A percentile compares a stretch with the other conserved stretches of the same genome.
phyloP scores from a whole-genome alignment of 2,113 vertebrate genomes.

The Semicossyphus pulcher region DNA sequence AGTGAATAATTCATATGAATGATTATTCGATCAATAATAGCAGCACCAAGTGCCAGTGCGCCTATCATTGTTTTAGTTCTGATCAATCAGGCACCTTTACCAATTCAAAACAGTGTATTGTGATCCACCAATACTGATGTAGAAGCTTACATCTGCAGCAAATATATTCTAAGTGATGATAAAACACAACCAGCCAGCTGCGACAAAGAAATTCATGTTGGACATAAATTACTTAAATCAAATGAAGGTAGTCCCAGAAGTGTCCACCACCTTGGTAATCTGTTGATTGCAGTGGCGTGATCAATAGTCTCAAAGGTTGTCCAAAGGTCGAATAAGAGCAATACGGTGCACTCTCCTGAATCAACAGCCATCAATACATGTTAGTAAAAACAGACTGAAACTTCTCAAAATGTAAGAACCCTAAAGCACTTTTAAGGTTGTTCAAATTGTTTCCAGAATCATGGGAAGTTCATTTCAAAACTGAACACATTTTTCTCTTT shows the following conservation, averaged over 20 bases:
- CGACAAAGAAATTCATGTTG: too few relatives aligned
- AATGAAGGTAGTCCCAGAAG: neutral
- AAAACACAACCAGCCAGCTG: too few relatives aligned
- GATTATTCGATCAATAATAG: too few relatives aligned
- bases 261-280: neutral
- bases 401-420: neutral
- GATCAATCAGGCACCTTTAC: too few relatives aligned
- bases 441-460: neutral
- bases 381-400: neutral
- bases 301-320: neutral
- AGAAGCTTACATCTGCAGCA: too few relatives aligned
- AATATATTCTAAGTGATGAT: too few relatives aligned
- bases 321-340: neutral
- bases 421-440: neutral
- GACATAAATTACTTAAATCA: neutral
- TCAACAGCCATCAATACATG: neutral
- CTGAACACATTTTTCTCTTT: neutral
- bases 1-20: too few relatives aligned
- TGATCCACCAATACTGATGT: too few relatives aligned
- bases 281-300: conserved; percentile 4
- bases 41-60: too few relatives aligned
- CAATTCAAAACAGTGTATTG: too few relatives aligned
- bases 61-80: too few relatives aligned
- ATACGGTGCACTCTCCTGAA: neutral
- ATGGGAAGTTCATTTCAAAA: neutral